A percentile compares a stretch with the other conserved stretches of the same genome.
These are phyloP conservation scores for Dendroctonus valens DNA, from an alignment of 1,140 invertebrate genomes.

Conservation along the genomic window DNA sequence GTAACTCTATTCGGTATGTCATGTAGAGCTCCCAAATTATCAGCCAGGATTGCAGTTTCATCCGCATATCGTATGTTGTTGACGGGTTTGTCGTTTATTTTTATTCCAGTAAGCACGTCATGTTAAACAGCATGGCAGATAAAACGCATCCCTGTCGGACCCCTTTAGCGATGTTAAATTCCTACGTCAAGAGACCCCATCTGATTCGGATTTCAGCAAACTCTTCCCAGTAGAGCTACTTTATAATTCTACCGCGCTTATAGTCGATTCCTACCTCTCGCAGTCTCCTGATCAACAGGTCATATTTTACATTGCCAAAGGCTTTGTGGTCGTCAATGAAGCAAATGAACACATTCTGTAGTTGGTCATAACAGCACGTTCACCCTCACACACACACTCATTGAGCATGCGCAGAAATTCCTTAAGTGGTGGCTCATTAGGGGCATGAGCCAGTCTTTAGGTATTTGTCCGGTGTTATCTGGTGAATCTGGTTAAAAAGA, in stretches of 20 bases:
- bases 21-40: not conserved
- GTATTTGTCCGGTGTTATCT: too few relatives aligned
- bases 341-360: too few relatives aligned
- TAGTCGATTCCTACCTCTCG: too few relatives aligned
- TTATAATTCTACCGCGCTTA: not conserved
- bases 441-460: too few relatives aligned
- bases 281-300: too few relatives aligned
- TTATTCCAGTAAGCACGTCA: not conserved
- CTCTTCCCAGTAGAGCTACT: conserved; percentile 4
- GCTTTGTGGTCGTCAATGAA: too few relatives aligned
- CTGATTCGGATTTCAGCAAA: conserved; percentile 1
- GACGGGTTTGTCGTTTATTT: not conserved
- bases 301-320: too few relatives aligned
- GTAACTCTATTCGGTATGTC: not conserved
- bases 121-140: conserved; percentile 6
- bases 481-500: too few relatives aligned
- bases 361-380: too few relatives aligned
- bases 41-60: not conserved
- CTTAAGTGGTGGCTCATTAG: too few relatives aligned
- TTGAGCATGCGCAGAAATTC: too few relatives aligned
- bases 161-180: conserved; percentile 9
- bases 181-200: not conserved
- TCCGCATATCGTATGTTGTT: conserved; percentile 9
- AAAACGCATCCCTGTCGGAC: conserved; percentile 5
- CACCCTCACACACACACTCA: too few relatives aligned